Conservation (phyloP, 2,113 vertebrate genomes). For the Jaculus jaculus region DNA sequence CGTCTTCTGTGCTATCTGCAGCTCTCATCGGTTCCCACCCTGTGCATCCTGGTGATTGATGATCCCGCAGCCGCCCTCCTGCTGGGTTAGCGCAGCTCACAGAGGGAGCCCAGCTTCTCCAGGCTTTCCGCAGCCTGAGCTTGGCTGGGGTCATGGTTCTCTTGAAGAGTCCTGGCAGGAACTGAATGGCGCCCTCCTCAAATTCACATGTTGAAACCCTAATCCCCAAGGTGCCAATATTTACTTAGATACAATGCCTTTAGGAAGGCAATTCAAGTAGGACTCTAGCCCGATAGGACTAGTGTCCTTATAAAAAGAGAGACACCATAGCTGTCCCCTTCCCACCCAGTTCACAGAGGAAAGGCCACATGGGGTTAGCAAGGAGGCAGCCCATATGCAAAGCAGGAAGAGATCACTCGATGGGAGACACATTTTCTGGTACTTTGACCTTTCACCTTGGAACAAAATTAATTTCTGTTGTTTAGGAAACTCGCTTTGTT, state of each 20-base stretch:
- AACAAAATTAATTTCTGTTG: background rate
- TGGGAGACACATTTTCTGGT: background rate
- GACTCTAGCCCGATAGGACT: background rate
- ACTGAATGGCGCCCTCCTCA: background rate
- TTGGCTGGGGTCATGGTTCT: background rate
- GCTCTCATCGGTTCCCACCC: constrained; percentile 67
- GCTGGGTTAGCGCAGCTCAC: constrained; percentile 58
- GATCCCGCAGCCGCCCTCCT: constrained; percentile 40
- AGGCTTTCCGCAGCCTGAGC: background rate
- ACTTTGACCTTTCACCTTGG: background rate
- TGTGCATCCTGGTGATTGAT: constrained; percentile 75
- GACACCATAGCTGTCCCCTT: background rate
- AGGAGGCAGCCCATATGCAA: background rate
- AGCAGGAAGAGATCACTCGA: background rate
- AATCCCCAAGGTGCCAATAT: background rate
- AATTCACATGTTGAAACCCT: background rate
- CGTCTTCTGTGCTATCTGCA: constrained; percentile 76
- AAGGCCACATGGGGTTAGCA: background rate
- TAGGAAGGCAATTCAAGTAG: background rate
- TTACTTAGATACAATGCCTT: background rate
- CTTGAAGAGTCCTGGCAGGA: background rate
- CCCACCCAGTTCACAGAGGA: background rate
- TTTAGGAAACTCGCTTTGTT: background rate
- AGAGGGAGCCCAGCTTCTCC: background rate
- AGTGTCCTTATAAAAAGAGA: background rate